Evolutionary conservation across 2,888 invertebrate species (phyloP), one percentile per base, ranked within the genome.

Genomic region (Horisme vitalbata): DNA sequence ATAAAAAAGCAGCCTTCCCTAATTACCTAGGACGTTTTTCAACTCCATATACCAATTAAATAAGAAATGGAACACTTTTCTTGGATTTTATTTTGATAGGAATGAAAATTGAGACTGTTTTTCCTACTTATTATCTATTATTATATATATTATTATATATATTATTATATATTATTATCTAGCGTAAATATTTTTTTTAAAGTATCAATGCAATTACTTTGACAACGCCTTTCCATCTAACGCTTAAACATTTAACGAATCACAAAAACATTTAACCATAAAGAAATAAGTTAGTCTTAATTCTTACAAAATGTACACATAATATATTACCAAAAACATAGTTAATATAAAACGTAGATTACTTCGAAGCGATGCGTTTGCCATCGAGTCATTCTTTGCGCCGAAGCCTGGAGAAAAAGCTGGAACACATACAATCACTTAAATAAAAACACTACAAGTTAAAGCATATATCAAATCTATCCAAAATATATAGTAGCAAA

Each of bases 331-430:
- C 28, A 31, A 38, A n/a, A 34, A 30, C 26, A 43, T 11, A 38
- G 12, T 31, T 30, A 35, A 33, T 34, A 52, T 41, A 34, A 34
- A 55, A 50, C 24, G 59, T 55, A 37, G 53, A 23, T 58, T 57
- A 58, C 34, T 48, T 52, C 38, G 61, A 61, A 56, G 63, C 60
- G 60, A 48, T 61, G 58, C 45, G 50, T 31, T 33, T 43, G 18
- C 33, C 43, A 35, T 27, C 28, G 14, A 31, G 64, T 87, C 80
- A 85, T 31, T 65, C 82, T 60, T 76, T 85, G 63, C 88, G 86
- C 55, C 87, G 83, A 58, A 88, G 69, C 69, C 85, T 88, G 59
- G 85, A 78, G 81, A 88, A 87, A 71, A 88, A 86, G 60, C 88
- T 88, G 87, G 54, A 78, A 79, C 48, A 61, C 30, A 43, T 30